Base-by-base conservation (phyloP, 1,140 invertebrate species). In the Orius insidiosus region DNA sequence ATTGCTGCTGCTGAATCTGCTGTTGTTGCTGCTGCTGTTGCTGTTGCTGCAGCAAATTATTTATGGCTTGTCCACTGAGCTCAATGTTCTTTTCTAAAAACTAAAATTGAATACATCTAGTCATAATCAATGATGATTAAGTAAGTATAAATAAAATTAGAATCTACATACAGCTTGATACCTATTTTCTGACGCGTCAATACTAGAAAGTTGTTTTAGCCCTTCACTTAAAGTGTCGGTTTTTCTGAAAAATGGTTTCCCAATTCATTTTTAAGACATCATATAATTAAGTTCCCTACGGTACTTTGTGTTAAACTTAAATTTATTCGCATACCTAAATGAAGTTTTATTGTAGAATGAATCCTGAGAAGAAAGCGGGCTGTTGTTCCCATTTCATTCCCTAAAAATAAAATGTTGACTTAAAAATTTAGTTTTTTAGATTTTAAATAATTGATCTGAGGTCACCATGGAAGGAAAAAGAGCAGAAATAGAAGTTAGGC, bases 21-120 rank as follows among this genome's bases (percentile, higher is more conserved):
- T 54, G 51, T 19, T 46, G 48, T 35, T 58, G 52, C 11, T 54
- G 55, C 31, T 57, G 54, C 34, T 52, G 52, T 15, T 52, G 50
- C 24, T 57, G 55, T 42, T 53, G 51, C 31, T 50, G 49, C 11
- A 53, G 49, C 8, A 48, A 41, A 5, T 37, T 16, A 15, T 52
- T 52, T 42, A 48, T 52, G 9, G 47, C 45, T 37, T 48, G 11
- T 6, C 37, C 46, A 31, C 50, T 47, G 19, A 52, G 46, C 19
- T 53, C 52, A 34, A 46, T 42, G 45, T 53, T 50, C 24, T 53
- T 50, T 37, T 48, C 52, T 36, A 51, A 37, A 43, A 53, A 51
- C 46, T 53, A 43, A 41, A 48, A 48, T 11, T 9, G 39, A 42
- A 42, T 32, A 43, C 15, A 45, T 38, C 33, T 11, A 42, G 13